These are phyloP conservation scores for Ecliptopera silaceata DNA, from an alignment of 2,888 invertebrate genomes.

Conservation along the genomic window DNA sequence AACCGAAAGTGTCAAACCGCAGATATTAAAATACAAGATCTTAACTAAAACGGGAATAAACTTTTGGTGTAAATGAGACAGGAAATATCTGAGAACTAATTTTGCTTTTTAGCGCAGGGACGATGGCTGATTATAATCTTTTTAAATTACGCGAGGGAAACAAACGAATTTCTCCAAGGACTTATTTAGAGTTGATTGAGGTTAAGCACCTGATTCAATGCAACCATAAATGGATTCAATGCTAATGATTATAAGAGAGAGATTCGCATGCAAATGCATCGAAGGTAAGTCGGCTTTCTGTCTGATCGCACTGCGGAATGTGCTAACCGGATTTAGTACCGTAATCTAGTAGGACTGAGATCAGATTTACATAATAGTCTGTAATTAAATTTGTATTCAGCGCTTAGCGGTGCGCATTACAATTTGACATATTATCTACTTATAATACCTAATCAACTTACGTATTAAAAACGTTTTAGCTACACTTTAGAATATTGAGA, in stretches of 20 bases:
- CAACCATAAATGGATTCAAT: constrained; percentile 19
- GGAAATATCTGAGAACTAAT: constrained; percentile 43
- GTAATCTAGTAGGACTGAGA: constrained; percentile 12
- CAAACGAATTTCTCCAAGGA: constrained; percentile 39
- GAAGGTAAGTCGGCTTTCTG: constrained; percentile 6
- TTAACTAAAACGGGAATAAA: not conserved
- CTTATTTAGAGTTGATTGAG: constrained; percentile 35
- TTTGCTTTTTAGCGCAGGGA: constrained; percentile 37
- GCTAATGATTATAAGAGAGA: constrained; percentile 7
- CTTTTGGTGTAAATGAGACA: constrained; percentile 6
- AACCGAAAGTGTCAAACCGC: not conserved
- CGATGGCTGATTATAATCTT: constrained; percentile 41
- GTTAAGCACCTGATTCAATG: constrained; percentile 29
- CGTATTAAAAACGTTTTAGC: too few species aligned
- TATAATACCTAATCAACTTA: not conserved
- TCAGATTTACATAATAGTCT: constrained; percentile 10
- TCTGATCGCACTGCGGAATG: constrained; percentile 3
- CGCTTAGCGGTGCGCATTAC: constrained; percentile 1
- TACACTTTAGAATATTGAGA: too few species aligned
- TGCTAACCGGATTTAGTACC: constrained; percentile 15
- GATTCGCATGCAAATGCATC: constrained; percentile 10
- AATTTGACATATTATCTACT: not conserved
- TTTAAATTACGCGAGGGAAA: constrained; percentile 42
- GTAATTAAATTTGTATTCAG: constrained; percentile 8
- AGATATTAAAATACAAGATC: not conserved